phyloP scores from a whole-genome alignment of 2,113 vertebrate species.

The Mohoua ochrocephala region DNA sequence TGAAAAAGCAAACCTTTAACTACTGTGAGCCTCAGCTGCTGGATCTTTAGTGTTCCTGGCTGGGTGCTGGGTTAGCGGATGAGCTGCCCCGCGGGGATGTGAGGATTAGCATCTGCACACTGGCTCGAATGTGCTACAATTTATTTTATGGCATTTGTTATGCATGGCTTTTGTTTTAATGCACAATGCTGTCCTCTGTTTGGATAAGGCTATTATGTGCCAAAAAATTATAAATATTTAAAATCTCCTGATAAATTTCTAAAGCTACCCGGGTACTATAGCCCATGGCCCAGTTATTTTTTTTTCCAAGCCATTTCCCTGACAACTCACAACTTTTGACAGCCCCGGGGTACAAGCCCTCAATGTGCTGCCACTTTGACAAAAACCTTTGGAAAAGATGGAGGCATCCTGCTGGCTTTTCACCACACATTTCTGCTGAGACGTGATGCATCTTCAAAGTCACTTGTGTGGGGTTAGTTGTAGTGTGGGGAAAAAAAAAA shows the following conservation, averaged over 20 bases:
- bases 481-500: not conserved
- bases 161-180: not conserved
- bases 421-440: not conserved
- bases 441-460: not conserved
- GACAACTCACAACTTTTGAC: not conserved
- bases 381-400: not conserved
- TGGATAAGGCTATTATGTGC: not conserved
- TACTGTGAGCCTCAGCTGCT: not conserved
- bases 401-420: not conserved
- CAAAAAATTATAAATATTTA: slow-evolving; percentile 40
- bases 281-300: not conserved
- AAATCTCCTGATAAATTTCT: slow-evolving; percentile 26
- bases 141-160: slow-evolving; percentile 6
- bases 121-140: not conserved
- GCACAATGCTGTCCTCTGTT: slow-evolving; percentile 27
- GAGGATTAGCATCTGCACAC: not conserved
- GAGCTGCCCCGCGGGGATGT: not conserved
- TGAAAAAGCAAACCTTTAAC: not conserved
- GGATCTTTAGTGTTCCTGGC: not conserved
- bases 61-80: not conserved
- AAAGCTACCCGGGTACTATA: not conserved
- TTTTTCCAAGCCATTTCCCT: not conserved
- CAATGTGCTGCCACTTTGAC: not conserved
- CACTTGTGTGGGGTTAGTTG: not conserved
- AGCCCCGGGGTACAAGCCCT: not conserved